Percentiles rank a stretch among this genome's conserved stretches.
phyloP scores from a whole-genome alignment of 2,113 vertebrate genomes.

The Alectura lathami region DNA sequence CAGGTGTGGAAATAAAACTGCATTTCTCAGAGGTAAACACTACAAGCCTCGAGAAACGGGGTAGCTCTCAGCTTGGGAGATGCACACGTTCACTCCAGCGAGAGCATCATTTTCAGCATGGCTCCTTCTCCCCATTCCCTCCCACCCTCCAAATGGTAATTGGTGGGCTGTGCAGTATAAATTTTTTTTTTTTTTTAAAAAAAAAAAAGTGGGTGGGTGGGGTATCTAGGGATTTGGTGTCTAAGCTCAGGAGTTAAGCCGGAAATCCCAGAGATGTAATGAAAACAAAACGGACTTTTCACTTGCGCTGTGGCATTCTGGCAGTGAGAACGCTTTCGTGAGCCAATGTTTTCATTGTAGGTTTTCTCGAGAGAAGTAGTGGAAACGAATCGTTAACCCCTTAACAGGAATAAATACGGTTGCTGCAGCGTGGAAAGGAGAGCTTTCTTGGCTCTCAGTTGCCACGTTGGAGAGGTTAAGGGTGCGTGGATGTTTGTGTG shows the following conservation, averaged over 20 bases:
- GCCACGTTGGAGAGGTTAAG: constrained; percentile 39
- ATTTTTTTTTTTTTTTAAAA: background rate
- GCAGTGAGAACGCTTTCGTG: constrained; percentile 73
- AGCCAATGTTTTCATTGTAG: constrained; percentile 81
- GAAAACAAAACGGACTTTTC: constrained; percentile 81
- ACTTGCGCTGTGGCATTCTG: constrained; percentile 78
- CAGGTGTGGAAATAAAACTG: background rate
- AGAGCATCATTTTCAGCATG: constrained; percentile 28
- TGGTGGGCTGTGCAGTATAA: background rate
- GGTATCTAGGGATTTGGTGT: constrained; percentile 76
- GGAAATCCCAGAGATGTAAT: constrained; percentile 81
- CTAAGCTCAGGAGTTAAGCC: constrained; percentile 78
- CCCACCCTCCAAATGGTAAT: constrained; percentile 40
- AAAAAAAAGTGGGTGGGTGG: constrained; percentile 63
- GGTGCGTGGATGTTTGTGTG: constrained; percentile 52
- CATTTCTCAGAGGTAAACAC: background rate
- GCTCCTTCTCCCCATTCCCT: background rate
- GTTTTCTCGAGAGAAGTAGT: constrained; percentile 80
- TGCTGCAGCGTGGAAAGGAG: constrained; percentile 39
- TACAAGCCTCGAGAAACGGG: background rate
- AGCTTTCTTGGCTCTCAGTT: constrained; percentile 19
- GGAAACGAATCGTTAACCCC: constrained; percentile 79
- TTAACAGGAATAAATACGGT: constrained; percentile 72
- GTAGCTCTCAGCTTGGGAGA: background rate
- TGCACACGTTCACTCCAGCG: accelerated